Evolutionary conservation across 2,797 vertebrate species (phyloP).

Genomic region (Uromys caudimaculatus): DNA sequence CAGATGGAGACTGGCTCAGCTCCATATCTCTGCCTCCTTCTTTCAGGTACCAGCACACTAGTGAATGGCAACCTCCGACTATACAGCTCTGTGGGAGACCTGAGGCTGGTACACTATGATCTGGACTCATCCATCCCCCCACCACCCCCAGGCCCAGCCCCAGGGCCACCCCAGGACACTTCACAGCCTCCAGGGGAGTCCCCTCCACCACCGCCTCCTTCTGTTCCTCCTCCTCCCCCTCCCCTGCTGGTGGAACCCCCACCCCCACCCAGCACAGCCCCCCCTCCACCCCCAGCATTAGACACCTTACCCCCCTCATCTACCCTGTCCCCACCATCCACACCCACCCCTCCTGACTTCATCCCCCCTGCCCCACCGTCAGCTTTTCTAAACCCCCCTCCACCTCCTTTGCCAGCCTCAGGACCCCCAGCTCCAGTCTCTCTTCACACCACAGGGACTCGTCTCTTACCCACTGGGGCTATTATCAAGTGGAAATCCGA

Average conservation of each 20-base stretch:
- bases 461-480: conserved; percentile 32
- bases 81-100: conserved; percentile 89
- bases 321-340: conserved; percentile 79
- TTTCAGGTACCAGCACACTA: conserved; percentile 83
- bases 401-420: conserved; percentile 69
- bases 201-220: conserved; percentile 54
- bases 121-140: conserved; percentile 87
- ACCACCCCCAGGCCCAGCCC: conserved; percentile 84
- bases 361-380: conserved; percentile 82
- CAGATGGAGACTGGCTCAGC: background rate
- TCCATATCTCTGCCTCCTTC: conserved; percentile 20
- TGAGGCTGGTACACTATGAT: conserved; percentile 82
- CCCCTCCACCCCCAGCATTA: conserved; percentile 73
- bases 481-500: conserved; percentile 89
- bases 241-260: conserved; percentile 68
- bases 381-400: conserved; percentile 35
- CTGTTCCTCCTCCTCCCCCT: background rate
- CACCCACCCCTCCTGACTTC: conserved; percentile 84
- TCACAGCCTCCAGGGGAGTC: background rate
- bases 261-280: conserved; percentile 61
- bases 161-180: conserved; percentile 55
- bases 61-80: conserved; percentile 86
- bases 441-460: background rate
- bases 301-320: background rate
- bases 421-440: conserved; percentile 56